Evolutionary conservation across 23 tunicate genomes (phyloP).

Genomic region (Trididemnum nubilum): DNA sequence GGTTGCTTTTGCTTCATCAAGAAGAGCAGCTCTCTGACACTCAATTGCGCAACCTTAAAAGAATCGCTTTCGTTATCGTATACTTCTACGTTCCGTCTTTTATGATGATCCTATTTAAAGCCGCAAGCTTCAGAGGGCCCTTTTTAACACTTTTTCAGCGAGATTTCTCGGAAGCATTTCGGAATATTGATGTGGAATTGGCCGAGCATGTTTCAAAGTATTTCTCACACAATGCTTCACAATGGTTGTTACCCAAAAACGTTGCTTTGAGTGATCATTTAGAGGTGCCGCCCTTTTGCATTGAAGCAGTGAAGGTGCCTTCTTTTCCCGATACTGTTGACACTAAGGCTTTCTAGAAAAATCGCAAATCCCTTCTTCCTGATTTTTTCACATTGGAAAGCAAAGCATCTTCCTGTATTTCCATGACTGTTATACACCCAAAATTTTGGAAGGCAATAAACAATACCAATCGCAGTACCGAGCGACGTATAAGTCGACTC

Average conservation of each 20-base stretch:
- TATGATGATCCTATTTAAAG: not conserved
- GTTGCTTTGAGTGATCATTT: not conserved
- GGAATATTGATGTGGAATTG: not conserved
- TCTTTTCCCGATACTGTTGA: not conserved
- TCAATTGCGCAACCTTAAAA: not conserved
- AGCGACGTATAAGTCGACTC: too few relatives aligned
- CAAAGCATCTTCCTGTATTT: not conserved
- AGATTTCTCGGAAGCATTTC: not conserved
- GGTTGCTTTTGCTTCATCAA: not conserved
- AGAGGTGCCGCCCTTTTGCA: not conserved
- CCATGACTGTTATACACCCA: not conserved
- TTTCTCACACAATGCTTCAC: not conserved
- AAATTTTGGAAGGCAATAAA: not conserved
- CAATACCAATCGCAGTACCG: not conserved
- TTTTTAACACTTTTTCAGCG: not conserved
- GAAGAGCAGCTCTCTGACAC: not conserved
- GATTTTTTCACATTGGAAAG: not conserved
- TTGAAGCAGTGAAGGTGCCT: not conserved
- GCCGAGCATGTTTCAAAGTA: not conserved
- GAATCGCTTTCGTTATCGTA: not conserved
- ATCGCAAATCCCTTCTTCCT: not conserved
- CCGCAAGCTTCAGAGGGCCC: not conserved
- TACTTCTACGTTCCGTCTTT: not conserved
- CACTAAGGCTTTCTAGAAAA: not conserved
- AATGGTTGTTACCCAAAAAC: not conserved